Conservation (phyloP, 2,797 vertebrate species). For the Nothura maculosa region DNA sequence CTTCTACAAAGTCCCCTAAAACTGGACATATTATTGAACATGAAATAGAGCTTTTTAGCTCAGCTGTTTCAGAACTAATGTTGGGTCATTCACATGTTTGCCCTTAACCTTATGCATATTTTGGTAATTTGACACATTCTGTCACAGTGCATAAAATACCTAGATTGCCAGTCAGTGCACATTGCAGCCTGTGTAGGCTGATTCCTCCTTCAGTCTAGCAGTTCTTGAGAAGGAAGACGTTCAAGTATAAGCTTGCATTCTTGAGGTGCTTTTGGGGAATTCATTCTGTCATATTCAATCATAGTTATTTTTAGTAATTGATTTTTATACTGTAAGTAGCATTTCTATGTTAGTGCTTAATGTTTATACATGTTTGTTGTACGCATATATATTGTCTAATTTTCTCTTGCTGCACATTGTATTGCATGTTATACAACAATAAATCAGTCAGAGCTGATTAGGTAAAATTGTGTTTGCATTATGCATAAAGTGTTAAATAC, state of each 20-base stretch:
- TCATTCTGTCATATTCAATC: not conserved
- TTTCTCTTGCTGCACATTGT: not conserved
- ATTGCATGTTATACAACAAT: not conserved
- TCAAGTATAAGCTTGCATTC: not conserved
- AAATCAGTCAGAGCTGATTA: not conserved
- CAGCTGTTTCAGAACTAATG: not conserved
- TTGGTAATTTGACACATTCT: not conserved
- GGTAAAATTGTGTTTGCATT: not conserved
- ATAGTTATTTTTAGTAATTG: not conserved
- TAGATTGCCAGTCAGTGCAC: not conserved
- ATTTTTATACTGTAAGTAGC: not conserved
- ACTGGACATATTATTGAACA: not conserved
- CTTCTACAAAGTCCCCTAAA: not conserved
- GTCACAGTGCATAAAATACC: not conserved
- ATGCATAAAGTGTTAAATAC: not conserved
- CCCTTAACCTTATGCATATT: not conserved
- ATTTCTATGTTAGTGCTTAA: not conserved
- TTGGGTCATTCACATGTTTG: not conserved
- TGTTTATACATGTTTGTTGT: not conserved
- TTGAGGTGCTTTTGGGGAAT: not conserved
- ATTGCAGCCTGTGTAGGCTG: accelerated
- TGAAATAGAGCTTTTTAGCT: not conserved
- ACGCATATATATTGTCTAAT: not conserved
- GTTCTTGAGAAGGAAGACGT: not conserved
- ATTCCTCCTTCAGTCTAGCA: not conserved